phyloP scores from a whole-genome alignment of 2,888 invertebrate species.

The Hofmannophila pseudospretella region DNA sequence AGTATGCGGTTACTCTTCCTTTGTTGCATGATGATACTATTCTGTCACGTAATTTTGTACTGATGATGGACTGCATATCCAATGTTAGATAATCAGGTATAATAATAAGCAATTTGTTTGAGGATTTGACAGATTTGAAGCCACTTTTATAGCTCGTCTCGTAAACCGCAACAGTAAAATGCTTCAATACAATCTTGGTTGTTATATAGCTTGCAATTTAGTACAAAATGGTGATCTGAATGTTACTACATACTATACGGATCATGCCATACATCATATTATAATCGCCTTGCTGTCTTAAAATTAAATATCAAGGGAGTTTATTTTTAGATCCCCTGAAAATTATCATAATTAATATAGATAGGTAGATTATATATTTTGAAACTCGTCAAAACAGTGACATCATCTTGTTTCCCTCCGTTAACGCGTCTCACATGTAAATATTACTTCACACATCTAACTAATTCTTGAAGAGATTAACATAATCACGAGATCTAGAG shows the following conservation, averaged over 20 bases:
- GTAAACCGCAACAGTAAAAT: background rate
- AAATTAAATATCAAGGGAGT: too few species aligned
- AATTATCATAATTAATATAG: background rate
- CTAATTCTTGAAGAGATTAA: slow-evolving; percentile 28
- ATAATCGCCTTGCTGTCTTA: too few species aligned
- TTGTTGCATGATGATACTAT: slow-evolving; percentile 22
- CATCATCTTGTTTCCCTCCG: slow-evolving; percentile 27
- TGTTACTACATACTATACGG: too few species aligned
- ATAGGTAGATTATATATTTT: too few species aligned
- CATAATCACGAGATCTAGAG: slow-evolving; percentile 10
- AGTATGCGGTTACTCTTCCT: slow-evolving; percentile 22
- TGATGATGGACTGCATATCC: slow-evolving; percentile 27
- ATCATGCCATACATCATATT: too few species aligned
- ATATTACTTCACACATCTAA: slow-evolving; percentile 27
- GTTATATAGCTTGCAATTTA: too few species aligned
- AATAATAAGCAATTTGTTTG: slow-evolving; percentile 1
- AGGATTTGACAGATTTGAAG: background rate
- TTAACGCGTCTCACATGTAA: slow-evolving; percentile 24
- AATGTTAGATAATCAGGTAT: slow-evolving; percentile 7
- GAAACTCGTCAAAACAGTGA: slow-evolving; percentile 15
- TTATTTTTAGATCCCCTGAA: too few species aligned
- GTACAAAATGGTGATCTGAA: too few species aligned
- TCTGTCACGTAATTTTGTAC: slow-evolving; percentile 24
- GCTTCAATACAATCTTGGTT: background rate
- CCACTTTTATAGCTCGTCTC: background rate